These are phyloP conservation scores for Nesidiocoris tenuis DNA, from an alignment of 2,888 invertebrate species.

Conservation along the genomic window DNA sequence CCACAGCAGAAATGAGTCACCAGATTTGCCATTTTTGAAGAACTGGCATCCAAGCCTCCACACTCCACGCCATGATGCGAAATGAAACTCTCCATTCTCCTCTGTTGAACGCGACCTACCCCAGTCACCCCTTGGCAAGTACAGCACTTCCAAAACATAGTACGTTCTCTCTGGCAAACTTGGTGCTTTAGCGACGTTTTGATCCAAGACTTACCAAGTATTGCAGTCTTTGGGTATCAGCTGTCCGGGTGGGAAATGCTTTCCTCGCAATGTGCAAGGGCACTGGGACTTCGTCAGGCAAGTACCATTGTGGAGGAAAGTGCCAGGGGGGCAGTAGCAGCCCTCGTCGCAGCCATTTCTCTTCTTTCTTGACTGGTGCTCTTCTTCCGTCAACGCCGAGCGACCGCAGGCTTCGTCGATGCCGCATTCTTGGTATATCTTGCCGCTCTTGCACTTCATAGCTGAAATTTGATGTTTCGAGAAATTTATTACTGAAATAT, in stretches of 20 bases:
- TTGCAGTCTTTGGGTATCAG: slow-evolving; percentile 79
- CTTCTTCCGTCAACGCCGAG: slow-evolving; percentile 49
- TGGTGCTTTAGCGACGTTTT: too few relatives aligned
- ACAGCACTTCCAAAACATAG: too few relatives aligned
- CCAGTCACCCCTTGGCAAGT: too few relatives aligned
- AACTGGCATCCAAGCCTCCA: too few relatives aligned
- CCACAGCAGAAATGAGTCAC: too few relatives aligned
- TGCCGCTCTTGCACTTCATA: slow-evolving; percentile 71
- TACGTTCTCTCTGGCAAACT: too few relatives aligned
- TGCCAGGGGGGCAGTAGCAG: slow-evolving; percentile 81
- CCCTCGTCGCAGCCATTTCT: slow-evolving; percentile 71
- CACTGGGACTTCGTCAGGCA: slow-evolving; percentile 73
- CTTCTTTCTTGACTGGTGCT: slow-evolving; percentile 50
- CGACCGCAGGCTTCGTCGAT: slow-evolving; percentile 72
- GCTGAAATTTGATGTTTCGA: slow-evolving; percentile 59
- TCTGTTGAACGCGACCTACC: too few relatives aligned
- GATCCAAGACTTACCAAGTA: slow-evolving; percentile 66
- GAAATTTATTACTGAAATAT: too few relatives aligned
- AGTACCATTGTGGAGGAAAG: slow-evolving; percentile 70
- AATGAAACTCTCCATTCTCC: too few relatives aligned
- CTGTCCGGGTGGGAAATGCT: slow-evolving; percentile 68
- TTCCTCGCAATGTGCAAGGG: slow-evolving; percentile 75
- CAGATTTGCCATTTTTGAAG: too few relatives aligned
- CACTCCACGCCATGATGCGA: too few relatives aligned
- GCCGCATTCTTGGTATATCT: slow-evolving; percentile 77